A percentile compares a stretch with the other conserved stretches of the same genome.
These are phyloP conservation scores for human DNA, from an alignment of 2,113 vertebrate species.

Conservation along the genomic window DNA sequence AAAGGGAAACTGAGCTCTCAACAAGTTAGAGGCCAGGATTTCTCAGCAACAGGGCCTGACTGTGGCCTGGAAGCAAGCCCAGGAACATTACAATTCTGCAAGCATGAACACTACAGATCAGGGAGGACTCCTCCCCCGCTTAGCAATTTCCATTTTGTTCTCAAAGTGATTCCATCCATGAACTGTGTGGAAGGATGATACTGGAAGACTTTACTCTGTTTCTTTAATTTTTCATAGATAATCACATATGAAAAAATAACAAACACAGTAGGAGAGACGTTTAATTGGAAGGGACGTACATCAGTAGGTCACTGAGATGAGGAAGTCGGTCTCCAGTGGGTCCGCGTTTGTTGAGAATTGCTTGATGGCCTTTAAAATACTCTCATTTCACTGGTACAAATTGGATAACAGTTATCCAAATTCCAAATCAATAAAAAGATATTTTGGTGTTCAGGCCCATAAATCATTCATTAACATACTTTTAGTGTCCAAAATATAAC, in stretches of 20 bases:
- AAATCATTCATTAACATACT: conserved; percentile 58
- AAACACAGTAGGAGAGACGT: neutral
- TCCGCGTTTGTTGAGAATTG: neutral
- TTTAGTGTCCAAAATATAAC: neutral
- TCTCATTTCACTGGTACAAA: neutral
- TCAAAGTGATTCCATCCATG: conserved; percentile 15
- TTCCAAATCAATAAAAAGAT: conserved; percentile 57
- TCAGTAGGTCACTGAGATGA: neutral
- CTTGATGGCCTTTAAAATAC: neutral
- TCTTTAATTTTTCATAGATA: conserved; percentile 5
- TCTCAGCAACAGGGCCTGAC: neutral
- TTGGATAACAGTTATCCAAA: neutral
- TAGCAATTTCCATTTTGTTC: neutral
- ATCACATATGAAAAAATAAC: neutral
- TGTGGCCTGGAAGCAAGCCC: neutral
- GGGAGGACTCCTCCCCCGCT: neutral
- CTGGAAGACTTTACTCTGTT: neutral
- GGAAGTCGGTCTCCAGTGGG: neutral
- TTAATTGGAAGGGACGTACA: neutral
- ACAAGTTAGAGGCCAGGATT: neutral
- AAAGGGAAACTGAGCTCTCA: neutral
- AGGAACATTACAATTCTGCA: neutral
- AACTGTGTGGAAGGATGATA: neutral
- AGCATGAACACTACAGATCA: neutral
- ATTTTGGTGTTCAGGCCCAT: conserved; percentile 34